A percentile compares a stretch with the other conserved stretches of the same genome.
These are phyloP conservation scores for Schizotus pectinicornis DNA, from an alignment of 2,888 invertebrate species.

Conservation along the genomic window DNA sequence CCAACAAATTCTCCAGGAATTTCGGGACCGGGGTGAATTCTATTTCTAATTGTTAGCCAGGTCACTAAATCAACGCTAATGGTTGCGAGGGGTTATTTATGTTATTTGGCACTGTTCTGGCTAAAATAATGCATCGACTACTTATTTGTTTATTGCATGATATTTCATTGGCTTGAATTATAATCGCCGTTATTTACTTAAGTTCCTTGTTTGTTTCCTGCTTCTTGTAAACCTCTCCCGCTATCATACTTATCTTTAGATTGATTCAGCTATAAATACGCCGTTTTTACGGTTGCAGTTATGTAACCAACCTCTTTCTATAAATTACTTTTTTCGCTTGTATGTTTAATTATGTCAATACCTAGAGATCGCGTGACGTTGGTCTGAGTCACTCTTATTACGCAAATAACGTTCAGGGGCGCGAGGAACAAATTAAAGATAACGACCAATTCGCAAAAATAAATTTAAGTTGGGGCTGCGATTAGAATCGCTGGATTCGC, in stretches of 20 bases:
- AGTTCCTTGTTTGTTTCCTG: slow-evolving; percentile 8
- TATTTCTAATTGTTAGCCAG: slow-evolving; percentile 9
- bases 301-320: slow-evolving; percentile 1
- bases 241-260: too few species aligned
- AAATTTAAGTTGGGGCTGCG: slow-evolving; percentile 14
- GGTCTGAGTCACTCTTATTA: slow-evolving; percentile 10
- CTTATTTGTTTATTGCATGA: slow-evolving; percentile 14
- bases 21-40: not conserved
- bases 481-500: slow-evolving; percentile 6
- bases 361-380: slow-evolving; percentile 7
- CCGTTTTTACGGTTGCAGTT: slow-evolving; percentile 1
- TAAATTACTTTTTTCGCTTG: slow-evolving; percentile 9
- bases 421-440: slow-evolving; percentile 4
- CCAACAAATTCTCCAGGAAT: too few species aligned
- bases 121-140: slow-evolving; percentile 20
- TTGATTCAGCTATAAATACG: not conserved
- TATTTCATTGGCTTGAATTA: slow-evolving; percentile 6
- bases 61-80: slow-evolving; percentile 15
- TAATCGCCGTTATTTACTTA: slow-evolving; percentile 5
- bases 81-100: slow-evolving; percentile 15
- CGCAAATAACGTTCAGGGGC: slow-evolving; percentile 3
- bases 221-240: not conserved
- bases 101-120: slow-evolving; percentile 12
- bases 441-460: slow-evolving; percentile 4
- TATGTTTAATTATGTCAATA: slow-evolving; percentile 11